Evolutionary conservation across 2,888 invertebrate genomes (phyloP).

Genomic region (Saturnia pavonia): DNA sequence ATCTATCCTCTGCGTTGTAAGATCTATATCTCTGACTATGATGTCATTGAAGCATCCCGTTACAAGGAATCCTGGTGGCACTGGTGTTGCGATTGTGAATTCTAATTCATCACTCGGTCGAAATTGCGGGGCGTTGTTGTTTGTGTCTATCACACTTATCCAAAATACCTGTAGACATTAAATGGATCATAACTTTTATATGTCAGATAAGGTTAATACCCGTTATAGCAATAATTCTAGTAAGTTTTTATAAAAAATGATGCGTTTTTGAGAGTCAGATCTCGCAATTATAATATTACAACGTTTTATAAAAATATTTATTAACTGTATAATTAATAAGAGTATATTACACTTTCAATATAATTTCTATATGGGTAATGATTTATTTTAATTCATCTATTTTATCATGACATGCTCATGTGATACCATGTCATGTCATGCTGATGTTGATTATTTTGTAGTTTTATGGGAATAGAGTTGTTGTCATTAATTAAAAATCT

Average conservation of each 20-base stretch:
- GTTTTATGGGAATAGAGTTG: too few relatives aligned
- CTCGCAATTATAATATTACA: too few relatives aligned
- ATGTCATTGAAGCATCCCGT: constrained; percentile 68
- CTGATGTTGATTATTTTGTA: too few relatives aligned
- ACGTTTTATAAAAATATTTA: too few relatives aligned
- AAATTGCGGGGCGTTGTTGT: constrained; percentile 74
- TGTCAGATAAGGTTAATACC: constrained; percentile 23
- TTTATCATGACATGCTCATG: too few relatives aligned
- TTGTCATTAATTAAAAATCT: too few relatives aligned
- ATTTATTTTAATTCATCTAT: too few relatives aligned
- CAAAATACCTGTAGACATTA: constrained; percentile 60
- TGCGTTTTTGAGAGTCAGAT: neutral
- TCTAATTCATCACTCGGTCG: constrained; percentile 46
- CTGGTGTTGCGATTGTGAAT: constrained; percentile 72
- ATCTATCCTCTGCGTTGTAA: constrained; percentile 68
- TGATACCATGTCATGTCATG: too few relatives aligned
- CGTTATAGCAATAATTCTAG: constrained; percentile 9
- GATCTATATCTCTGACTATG: constrained; percentile 75
- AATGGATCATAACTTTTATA: constrained; percentile 15
- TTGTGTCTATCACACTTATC: constrained; percentile 70
- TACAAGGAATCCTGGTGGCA: constrained; percentile 67
- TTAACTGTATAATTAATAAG: too few relatives aligned
- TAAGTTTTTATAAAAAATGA: neutral
- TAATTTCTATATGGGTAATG: too few relatives aligned
- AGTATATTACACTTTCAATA: too few relatives aligned